Percentiles rank a stretch among this genome's conserved stretches.
phyloP scores from a whole-genome alignment of 2,113 vertebrate species.

The Alexandromys fortis region DNA sequence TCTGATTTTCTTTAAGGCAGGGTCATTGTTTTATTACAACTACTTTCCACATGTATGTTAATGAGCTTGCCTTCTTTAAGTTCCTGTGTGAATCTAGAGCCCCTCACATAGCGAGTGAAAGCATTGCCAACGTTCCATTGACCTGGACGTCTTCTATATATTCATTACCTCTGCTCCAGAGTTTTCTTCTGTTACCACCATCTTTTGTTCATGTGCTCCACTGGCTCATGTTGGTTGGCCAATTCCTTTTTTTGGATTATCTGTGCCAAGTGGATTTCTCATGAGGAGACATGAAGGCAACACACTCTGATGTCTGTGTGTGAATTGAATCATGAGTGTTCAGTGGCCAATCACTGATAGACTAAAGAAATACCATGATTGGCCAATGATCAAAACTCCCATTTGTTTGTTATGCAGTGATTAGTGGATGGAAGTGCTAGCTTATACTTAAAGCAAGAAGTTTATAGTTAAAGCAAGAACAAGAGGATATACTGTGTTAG shows the following conservation, averaged over 20 bases:
- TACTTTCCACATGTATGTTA: neutral
- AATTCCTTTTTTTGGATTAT: neutral
- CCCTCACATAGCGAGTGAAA: neutral
- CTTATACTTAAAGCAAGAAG: neutral
- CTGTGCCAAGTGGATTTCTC: neutral
- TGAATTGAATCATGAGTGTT: neutral
- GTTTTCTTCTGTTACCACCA: neutral
- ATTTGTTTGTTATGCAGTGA: neutral
- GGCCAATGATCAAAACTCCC: neutral
- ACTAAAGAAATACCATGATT: neutral
- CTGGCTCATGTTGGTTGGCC: neutral
- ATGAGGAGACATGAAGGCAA: neutral
- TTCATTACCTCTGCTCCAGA: neutral
- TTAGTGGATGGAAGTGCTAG: neutral
- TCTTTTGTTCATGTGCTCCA: neutral
- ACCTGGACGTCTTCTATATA: neutral
- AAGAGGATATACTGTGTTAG: neutral
- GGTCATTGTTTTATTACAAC: neutral
- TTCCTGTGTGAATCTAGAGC: neutral
- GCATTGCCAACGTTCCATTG: rapidly evolving
- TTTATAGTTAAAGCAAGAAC: neutral
- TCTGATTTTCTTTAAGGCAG: neutral
- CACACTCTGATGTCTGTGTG: neutral
- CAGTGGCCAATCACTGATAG: neutral
- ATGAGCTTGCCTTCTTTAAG: neutral